Evolutionary conservation across 2,113 vertebrate genomes (phyloP).

Genomic region (Perca flavescens): DNA sequence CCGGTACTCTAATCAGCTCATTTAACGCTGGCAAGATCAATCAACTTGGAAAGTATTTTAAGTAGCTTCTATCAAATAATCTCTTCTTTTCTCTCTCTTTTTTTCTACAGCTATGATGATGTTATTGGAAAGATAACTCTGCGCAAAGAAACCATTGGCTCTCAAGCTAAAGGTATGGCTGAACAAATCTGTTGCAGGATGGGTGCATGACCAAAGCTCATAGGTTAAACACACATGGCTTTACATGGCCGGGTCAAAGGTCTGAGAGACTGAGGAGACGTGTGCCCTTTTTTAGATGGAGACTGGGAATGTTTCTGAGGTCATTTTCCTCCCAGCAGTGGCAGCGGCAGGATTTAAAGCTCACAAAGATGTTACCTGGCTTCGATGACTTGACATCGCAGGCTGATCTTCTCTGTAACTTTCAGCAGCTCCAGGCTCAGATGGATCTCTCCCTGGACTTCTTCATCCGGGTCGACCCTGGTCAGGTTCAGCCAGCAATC

Average conservation of each 20-base stretch:
- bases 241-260: constrained; percentile 49
- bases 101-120: constrained; percentile 88
- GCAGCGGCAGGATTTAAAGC: not conserved
- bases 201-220: constrained; percentile 39
- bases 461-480: constrained; percentile 87
- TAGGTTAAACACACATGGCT: constrained; percentile 62
- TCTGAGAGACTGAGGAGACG: constrained; percentile 30
- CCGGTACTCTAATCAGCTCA: not conserved
- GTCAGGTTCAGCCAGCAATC: constrained; percentile 92
- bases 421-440: constrained; percentile 84
- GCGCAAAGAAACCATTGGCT: constrained; percentile 87
- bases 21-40: constrained; percentile 5
- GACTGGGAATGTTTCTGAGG: constrained; percentile 67
- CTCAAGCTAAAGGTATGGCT: constrained; percentile 86
- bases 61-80: not conserved
- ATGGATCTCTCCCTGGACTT: constrained; percentile 92
- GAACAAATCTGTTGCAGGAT: constrained; percentile 19
- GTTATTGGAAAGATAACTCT: constrained; percentile 92
- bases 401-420: constrained; percentile 69
- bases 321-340: not conserved
- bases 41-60: not conserved
- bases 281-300: constrained; percentile 19
- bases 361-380: constrained; percentile 83
- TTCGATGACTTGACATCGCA: constrained; percentile 89
- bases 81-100: constrained; percentile 20